These are phyloP conservation scores for Brachylomia viminalis DNA, from an alignment of 2,888 invertebrate genomes.

Conservation along the genomic window DNA sequence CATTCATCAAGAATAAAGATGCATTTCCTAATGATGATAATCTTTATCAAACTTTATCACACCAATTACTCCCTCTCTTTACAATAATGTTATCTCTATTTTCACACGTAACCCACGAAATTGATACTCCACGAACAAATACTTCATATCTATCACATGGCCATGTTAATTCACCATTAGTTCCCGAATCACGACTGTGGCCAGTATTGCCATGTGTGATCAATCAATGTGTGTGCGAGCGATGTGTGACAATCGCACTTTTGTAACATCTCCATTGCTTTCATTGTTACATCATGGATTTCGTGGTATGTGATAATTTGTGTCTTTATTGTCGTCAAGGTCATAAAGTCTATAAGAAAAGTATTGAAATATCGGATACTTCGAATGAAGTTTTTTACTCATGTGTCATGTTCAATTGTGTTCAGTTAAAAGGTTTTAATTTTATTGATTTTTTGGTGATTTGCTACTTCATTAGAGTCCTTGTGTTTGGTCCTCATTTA, in stretches of 20 bases:
- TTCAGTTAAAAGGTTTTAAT: too few species aligned
- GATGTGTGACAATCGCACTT: slow-evolving; percentile 58
- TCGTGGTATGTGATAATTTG: slow-evolving; percentile 63
- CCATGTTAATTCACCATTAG: slow-evolving; percentile 52
- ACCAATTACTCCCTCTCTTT: background rate
- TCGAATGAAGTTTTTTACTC: background rate
- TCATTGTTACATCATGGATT: slow-evolving; percentile 58
- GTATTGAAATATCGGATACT: slow-evolving; percentile 18
- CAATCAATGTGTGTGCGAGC: too few species aligned
- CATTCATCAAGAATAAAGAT: background rate
- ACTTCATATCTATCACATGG: slow-evolving; percentile 53
- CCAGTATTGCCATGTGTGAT: slow-evolving; percentile 44
- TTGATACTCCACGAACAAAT: slow-evolving; percentile 43
- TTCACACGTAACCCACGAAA: slow-evolving; percentile 27
- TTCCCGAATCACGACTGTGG: slow-evolving; percentile 46
- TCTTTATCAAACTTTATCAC: background rate
- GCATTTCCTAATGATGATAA: background rate
- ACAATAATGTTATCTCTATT: background rate
- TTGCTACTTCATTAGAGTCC: too few species aligned
- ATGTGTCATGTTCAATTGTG: slow-evolving; percentile 2
- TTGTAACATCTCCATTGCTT: slow-evolving; percentile 47
- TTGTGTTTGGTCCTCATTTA: too few species aligned
- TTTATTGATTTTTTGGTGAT: too few species aligned
- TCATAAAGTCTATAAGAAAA: slow-evolving; percentile 31
- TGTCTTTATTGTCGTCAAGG: slow-evolving; percentile 36